phyloP scores from a whole-genome alignment of 2,888 invertebrate species.

The Dorcus hopei region DNA sequence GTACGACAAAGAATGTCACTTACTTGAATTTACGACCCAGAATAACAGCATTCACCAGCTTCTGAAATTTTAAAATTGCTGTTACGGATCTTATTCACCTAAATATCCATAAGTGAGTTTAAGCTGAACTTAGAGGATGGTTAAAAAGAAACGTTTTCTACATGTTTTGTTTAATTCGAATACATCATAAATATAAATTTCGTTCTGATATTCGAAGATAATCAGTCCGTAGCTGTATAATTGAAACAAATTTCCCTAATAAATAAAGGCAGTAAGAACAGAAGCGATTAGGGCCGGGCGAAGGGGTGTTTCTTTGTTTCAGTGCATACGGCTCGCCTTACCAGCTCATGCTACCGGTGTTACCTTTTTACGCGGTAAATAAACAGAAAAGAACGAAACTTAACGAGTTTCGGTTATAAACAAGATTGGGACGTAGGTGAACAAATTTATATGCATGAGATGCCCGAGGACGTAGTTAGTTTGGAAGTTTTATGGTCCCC shows the following conservation, averaged over 20 bases:
- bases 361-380: conserved; percentile 18
- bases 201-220: no score
- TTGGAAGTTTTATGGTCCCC: conserved; percentile 36
- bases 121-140: no score
- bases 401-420: conserved; percentile 19
- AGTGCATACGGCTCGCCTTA: conserved; percentile 3
- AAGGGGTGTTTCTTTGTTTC: conserved; percentile 15
- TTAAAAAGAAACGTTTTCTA: no score
- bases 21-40: no score
- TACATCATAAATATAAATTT: no score
- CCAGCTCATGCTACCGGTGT: conserved; percentile 17
- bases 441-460: conserved; percentile 45
- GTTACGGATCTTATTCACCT: no score
- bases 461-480: conserved; percentile 38
- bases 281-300: conserved; percentile 12
- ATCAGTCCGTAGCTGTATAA: neutral
- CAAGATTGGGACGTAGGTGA: conserved; percentile 33
- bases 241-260: neutral
- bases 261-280: conserved; percentile 8
- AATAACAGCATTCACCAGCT: no score
- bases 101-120: no score
- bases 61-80: no score
- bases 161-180: no score
- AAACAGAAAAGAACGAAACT: conserved; percentile 29
- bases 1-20: no score